Percentiles rank a stretch among this genome's conserved stretches.
Conservation (phyloP, 2,113 vertebrate genomes). For the Bubo bubo region DNA sequence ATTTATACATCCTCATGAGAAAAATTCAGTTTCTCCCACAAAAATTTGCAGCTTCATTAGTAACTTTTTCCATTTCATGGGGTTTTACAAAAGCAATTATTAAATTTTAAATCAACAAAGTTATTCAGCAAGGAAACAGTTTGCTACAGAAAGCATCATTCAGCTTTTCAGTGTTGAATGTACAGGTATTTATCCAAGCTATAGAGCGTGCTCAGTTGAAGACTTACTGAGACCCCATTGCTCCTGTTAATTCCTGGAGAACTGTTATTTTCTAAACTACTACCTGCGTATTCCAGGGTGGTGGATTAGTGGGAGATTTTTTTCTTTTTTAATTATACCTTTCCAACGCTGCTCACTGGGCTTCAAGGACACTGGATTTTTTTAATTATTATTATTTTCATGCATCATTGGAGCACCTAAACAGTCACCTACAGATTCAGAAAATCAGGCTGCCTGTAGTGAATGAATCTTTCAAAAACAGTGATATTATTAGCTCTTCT, state of each 20-base stretch:
- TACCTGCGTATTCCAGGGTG: background rate
- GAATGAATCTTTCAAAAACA: constrained; percentile 54
- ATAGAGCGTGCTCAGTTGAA: background rate
- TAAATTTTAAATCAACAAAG: background rate
- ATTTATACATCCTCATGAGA: background rate
- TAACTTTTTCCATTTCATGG: background rate
- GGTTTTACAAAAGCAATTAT: background rate
- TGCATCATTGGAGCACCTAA: constrained; percentile 40
- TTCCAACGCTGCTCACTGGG: background rate
- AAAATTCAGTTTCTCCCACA: background rate
- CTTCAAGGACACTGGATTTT: background rate
- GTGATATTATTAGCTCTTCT: constrained; percentile 65
- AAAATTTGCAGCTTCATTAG: background rate
- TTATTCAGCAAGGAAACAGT: background rate
- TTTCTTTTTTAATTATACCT: constrained; percentile 12
- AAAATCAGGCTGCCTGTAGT: constrained; percentile 40
- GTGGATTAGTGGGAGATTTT: background rate
- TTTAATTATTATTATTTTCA: constrained; percentile 22
- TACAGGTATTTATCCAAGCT: background rate
- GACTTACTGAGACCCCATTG: background rate
- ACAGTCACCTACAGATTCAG: constrained; percentile 23
- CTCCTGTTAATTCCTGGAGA: background rate
- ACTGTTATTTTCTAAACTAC: background rate
- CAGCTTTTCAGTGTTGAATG: background rate
- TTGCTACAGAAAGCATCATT: background rate